Conservation (phyloP, 2,113 vertebrate genomes). For the Emydura subglobosa region DNA sequence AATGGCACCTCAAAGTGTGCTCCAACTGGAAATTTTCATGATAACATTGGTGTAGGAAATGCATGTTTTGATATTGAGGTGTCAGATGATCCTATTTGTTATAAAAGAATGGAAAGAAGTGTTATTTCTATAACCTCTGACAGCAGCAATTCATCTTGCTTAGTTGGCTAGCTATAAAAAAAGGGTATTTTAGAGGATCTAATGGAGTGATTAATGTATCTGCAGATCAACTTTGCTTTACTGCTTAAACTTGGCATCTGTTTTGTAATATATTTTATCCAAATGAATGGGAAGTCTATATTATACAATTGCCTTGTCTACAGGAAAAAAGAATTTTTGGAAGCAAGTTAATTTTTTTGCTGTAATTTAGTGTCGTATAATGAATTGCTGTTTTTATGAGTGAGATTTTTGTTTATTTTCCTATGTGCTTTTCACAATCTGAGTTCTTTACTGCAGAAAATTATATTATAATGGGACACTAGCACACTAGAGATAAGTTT, state of each 20-base stretch:
- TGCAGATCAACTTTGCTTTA: background rate
- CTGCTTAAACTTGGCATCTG: conserved; percentile 9
- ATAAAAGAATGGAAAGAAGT: background rate
- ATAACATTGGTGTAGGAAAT: background rate
- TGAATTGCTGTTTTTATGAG: background rate
- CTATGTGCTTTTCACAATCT: background rate
- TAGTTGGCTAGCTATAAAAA: background rate
- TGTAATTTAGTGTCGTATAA: background rate
- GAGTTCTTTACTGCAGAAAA: background rate
- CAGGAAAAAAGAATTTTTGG: background rate
- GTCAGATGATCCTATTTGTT: background rate
- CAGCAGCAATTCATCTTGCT: conserved; percentile 21
- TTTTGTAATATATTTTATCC: conserved; percentile 12
- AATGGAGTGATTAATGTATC: conserved; percentile 17
- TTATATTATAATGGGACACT: background rate
- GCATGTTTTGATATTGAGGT: background rate
- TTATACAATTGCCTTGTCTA: background rate
- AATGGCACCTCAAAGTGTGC: background rate
- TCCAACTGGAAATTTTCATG: background rate
- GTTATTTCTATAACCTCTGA: conserved; percentile 18
- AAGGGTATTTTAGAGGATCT: background rate
- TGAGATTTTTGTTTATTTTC: background rate
- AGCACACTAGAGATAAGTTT: background rate
- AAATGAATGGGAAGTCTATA: background rate
- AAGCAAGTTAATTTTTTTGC: background rate